phyloP scores from a whole-genome alignment of 1,140 invertebrate genomes.

The Drosophila auraria region DNA sequence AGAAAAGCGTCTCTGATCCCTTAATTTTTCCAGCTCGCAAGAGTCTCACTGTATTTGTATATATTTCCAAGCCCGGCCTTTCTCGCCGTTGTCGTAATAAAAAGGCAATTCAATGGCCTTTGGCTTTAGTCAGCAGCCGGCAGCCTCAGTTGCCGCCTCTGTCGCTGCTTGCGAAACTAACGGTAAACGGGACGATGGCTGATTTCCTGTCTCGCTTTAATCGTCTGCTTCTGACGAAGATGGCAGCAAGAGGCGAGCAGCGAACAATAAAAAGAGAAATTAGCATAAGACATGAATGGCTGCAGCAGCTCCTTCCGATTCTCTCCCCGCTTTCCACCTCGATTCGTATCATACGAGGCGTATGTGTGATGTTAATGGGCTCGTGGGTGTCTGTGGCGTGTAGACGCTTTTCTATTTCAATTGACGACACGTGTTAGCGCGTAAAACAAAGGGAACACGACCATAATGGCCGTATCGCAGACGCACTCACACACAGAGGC shows the following conservation, averaged over 20 bases:
- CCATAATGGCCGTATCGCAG: constrained; percentile 17
- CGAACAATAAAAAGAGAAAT: constrained; percentile 74
- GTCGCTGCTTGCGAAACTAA: constrained; percentile 45
- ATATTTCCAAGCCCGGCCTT: constrained; percentile 31
- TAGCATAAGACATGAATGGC: constrained; percentile 73
- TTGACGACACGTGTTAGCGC: constrained; percentile 72
- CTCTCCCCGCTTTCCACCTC: not conserved
- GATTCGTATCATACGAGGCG: constrained; percentile 8
- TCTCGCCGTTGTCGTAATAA: constrained; percentile 47
- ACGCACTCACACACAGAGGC: constrained; percentile 5
- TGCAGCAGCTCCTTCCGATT: constrained; percentile 12
- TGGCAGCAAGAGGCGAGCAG: constrained; percentile 43
- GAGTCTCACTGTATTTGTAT: constrained; percentile 11
- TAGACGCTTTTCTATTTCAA: constrained; percentile 67
- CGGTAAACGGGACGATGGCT: constrained; percentile 54
- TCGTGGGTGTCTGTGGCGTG: constrained; percentile 61
- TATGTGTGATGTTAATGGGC: constrained; percentile 70
- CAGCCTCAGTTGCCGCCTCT: constrained; percentile 1
- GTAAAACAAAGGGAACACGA: constrained; percentile 49
- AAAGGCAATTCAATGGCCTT: constrained; percentile 81
- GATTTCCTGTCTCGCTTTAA: constrained; percentile 64
- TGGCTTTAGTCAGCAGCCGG: constrained; percentile 50
- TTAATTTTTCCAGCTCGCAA: too few relatives aligned
- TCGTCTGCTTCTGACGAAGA: constrained; percentile 43
- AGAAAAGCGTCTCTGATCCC: not conserved